phyloP scores from a whole-genome alignment of 2,888 invertebrate species.

The Polymixis flavicincta region DNA sequence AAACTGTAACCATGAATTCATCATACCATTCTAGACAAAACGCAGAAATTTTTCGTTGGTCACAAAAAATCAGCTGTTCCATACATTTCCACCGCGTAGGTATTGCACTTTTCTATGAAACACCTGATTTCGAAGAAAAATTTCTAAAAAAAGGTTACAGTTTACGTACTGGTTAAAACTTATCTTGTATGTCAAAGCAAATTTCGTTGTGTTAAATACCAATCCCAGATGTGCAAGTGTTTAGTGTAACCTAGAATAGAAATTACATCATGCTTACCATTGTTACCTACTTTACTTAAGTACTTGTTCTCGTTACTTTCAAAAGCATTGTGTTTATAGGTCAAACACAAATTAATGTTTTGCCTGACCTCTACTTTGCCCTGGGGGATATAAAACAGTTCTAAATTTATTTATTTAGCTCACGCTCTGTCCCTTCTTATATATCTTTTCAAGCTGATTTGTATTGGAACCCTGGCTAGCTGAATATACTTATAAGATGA shows the following conservation, averaged over 20 bases:
- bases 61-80: no score
- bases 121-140: no score
- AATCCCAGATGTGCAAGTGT: conserved; percentile 1
- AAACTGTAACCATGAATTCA: no score
- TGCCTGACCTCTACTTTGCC: neutral
- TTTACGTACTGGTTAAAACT: no score
- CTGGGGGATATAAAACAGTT: neutral
- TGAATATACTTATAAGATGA: no score
- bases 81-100: no score
- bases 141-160: no score
- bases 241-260: conserved; percentile 6
- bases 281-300: conserved; percentile 23
- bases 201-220: neutral
- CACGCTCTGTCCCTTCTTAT: neutral
- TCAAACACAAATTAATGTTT: conserved; percentile 27
- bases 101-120: no score
- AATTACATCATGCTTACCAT: conserved; percentile 46
- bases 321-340: conserved; percentile 37
- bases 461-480: neutral
- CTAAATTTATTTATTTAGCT: neutral
- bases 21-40: no score
- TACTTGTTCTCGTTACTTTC: conserved; percentile 29
- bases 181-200: neutral
- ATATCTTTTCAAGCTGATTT: neutral
- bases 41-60: no score